phyloP scores from a whole-genome alignment of 2,113 vertebrate species.

The Pomatorhinus ruficollis region DNA sequence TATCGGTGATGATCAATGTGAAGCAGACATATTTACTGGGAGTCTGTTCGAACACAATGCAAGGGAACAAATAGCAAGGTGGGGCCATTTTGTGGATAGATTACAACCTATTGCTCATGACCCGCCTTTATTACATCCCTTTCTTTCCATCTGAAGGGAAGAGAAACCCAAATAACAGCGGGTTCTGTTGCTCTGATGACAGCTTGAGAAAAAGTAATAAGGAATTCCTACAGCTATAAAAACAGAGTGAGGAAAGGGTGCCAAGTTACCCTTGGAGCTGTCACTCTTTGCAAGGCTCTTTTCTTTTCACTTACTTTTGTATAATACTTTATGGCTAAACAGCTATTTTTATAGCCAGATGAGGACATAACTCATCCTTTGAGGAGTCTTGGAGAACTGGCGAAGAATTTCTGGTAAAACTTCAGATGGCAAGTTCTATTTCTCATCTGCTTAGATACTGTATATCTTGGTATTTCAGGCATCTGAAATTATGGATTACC shows the following conservation, averaged over 20 bases:
- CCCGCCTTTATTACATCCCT: constrained; percentile 37
- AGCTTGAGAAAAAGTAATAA: constrained; percentile 64
- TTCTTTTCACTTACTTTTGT: constrained; percentile 60
- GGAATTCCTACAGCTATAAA: constrained; percentile 67
- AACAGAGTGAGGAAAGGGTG: constrained; percentile 56
- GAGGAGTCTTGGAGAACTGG: neutral
- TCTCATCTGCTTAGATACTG: neutral
- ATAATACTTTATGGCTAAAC: constrained; percentile 33
- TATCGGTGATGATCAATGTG: constrained; percentile 46
- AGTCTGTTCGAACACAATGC: constrained; percentile 31
- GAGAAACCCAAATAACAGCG: constrained; percentile 51
- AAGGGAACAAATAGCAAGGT: constrained; percentile 51
- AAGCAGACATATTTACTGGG: constrained; percentile 47
- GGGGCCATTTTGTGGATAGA: constrained; percentile 42
- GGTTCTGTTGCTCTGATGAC: constrained; percentile 64
- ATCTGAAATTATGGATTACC: neutral
- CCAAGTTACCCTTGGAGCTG: constrained; percentile 55
- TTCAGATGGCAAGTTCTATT: constrained; percentile 13
- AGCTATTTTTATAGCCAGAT: constrained; percentile 51
- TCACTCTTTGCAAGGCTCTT: constrained; percentile 57
- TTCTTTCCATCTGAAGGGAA: constrained; percentile 34
- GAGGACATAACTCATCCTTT: constrained; percentile 46
- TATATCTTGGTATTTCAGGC: neutral
- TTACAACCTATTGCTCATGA: constrained; percentile 52
- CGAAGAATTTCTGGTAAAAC: neutral